Conservation (phyloP, 2,888 invertebrate genomes). For the Amblyteles armatorius region DNA sequence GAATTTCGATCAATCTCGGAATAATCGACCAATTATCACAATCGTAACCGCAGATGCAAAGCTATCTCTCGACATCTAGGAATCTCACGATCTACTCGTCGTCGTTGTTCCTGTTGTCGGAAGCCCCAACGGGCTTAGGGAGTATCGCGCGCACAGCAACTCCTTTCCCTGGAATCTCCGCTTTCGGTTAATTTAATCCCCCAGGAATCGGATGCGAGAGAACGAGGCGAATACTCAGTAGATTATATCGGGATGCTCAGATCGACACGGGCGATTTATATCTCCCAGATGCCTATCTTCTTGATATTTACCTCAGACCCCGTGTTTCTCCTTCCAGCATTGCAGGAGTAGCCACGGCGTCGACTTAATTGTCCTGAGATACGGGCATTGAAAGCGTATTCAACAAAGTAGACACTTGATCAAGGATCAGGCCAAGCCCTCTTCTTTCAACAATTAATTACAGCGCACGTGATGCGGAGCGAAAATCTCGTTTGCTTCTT, state of each 20-base stretch:
- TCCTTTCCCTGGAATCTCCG: constrained; percentile 17
- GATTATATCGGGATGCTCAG: constrained; percentile 72
- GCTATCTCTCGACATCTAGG: constrained; percentile 80
- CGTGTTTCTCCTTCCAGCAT: constrained; percentile 17
- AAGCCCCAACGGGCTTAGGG: constrained; percentile 5
- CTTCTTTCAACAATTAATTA: constrained; percentile 63
- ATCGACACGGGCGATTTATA: constrained; percentile 79
- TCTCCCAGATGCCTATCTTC: constrained; percentile 78
- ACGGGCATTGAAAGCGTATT: constrained; percentile 42
- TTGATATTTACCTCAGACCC: constrained; percentile 75
- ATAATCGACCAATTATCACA: constrained; percentile 81
- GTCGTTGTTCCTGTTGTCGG: constrained; percentile 47
- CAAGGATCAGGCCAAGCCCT: constrained; percentile 46
- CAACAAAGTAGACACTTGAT: constrained; percentile 54
- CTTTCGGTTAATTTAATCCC: constrained; percentile 68
- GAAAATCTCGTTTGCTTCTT: constrained; percentile 35
- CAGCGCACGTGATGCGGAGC: constrained; percentile 25
- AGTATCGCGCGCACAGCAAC: constrained; percentile 27
- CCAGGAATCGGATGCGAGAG: constrained; percentile 56
- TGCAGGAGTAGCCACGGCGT: constrained; percentile 35
- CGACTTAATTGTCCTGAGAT: constrained; percentile 57
- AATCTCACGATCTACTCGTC: constrained; percentile 65
- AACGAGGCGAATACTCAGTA: constrained; percentile 45
- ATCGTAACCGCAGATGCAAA: constrained; percentile 82
- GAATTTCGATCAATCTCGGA: constrained; percentile 67